A percentile compares a stretch with the other conserved stretches of the same genome.
phyloP scores from a whole-genome alignment of 2,797 vertebrate genomes.

The Acipenser ruthenus region DNA sequence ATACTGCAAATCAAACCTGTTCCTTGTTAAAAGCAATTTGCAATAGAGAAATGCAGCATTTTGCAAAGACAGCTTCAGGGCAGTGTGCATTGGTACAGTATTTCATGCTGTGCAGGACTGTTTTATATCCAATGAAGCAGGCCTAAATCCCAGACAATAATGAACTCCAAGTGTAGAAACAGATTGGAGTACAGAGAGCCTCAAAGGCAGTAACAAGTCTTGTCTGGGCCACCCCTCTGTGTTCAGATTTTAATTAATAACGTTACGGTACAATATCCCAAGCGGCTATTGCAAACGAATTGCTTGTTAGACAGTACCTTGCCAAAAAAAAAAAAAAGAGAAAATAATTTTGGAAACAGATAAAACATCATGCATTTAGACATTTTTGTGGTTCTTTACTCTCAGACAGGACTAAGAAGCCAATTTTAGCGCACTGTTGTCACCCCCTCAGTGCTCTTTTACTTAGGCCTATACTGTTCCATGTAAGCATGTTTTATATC shows the following conservation, averaged over 20 bases:
- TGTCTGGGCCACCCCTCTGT: conserved; percentile 26
- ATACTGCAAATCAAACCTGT: background rate
- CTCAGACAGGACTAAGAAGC: background rate
- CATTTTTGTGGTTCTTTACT: conserved; percentile 14
- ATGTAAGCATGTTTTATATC: conserved; percentile 32
- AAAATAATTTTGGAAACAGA: conserved; percentile 41
- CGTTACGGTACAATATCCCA: background rate
- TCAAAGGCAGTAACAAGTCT: conserved; percentile 23
- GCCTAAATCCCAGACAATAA: conserved; percentile 5
- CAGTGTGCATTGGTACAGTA: background rate
- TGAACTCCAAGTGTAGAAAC: conserved; percentile 1
- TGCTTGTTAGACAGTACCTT: conserved; percentile 30
- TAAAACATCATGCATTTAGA: conserved; percentile 45
- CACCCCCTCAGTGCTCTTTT: too few relatives aligned
- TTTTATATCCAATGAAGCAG: conserved; percentile 6
- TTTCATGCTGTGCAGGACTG: conserved; percentile 4
- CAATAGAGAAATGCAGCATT: background rate
- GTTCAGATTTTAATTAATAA: conserved; percentile 30
- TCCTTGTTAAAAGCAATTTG: background rate
- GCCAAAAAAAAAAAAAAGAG: conserved; percentile 18
- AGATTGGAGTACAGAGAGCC: background rate
- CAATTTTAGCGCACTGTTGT: too few relatives aligned
- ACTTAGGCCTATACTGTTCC: conserved; percentile 6
- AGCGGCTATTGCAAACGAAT: background rate
- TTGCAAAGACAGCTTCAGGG: background rate